phyloP scores from a whole-genome alignment of 2,797 vertebrate genomes.

The Triplophysa yarkandensis region DNA sequence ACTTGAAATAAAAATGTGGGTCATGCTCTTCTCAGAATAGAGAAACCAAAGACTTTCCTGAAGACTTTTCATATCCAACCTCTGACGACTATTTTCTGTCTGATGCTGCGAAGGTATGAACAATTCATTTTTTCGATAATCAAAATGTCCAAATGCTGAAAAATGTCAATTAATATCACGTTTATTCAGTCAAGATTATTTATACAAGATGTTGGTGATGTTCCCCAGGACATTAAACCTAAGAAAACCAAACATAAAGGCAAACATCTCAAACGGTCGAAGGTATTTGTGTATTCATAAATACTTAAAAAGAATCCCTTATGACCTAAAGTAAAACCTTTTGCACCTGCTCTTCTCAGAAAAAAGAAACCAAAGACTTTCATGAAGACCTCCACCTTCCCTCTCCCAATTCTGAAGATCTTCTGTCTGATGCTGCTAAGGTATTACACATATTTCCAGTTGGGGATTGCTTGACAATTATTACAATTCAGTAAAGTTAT shows the following conservation, averaged over 20 bases:
- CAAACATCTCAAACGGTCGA: too few relatives aligned
- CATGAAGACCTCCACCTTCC: conserved; percentile 45
- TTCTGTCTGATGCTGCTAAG: conserved; percentile 72
- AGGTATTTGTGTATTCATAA: background rate
- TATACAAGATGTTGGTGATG: too few relatives aligned
- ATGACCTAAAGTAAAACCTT: background rate
- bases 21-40: conserved; percentile 53
- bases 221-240: too few relatives aligned
- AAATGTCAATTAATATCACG: too few relatives aligned
- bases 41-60: background rate
- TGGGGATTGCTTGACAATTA: too few relatives aligned
- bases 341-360: conserved; percentile 45
- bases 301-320: background rate
- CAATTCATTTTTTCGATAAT: too few relatives aligned
- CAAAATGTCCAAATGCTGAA: too few relatives aligned
- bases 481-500: too few relatives aligned
- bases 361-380: conserved; percentile 31
- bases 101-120: conserved; percentile 74
- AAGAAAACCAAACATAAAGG: too few relatives aligned
- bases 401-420: conserved; percentile 60
- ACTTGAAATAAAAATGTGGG: background rate
- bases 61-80: conserved; percentile 58
- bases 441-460: conserved; percentile 50
- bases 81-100: conserved; percentile 62
- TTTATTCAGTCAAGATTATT: too few relatives aligned